phyloP scores from a whole-genome alignment of 2,888 invertebrate genomes.

The Spodoptera littoralis region DNA sequence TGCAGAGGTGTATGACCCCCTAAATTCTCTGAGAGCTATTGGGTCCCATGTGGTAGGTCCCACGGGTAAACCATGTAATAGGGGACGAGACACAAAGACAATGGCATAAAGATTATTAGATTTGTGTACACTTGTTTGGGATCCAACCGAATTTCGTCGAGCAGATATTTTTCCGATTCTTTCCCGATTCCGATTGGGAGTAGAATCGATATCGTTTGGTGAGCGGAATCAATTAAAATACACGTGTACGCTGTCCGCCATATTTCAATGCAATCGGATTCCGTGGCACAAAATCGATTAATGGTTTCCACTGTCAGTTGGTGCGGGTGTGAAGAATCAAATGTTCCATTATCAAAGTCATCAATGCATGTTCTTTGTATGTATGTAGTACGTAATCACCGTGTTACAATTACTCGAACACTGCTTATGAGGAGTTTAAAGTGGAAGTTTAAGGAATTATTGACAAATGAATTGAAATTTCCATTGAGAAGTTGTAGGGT shows the following conservation, averaged over 20 bases:
- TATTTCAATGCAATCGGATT: conserved; percentile 3
- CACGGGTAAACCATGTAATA: conserved; percentile 27
- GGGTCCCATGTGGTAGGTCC: conserved; percentile 38
- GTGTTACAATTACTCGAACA: no score
- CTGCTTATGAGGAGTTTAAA: no score
- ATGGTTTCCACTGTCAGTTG: neutral
- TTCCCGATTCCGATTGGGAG: no score
- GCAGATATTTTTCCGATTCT: neutral
- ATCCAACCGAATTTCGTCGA: no score
- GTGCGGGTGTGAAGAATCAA: neutral
- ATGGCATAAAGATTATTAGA: conserved; percentile 41
- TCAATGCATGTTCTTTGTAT: no score
- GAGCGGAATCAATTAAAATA: neutral
- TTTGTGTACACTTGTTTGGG: conserved; percentile 25
- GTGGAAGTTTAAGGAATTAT: no score
- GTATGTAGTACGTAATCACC: no score
- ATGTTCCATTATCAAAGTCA: neutral
- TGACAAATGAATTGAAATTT: no score
- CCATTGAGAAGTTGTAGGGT: no score
- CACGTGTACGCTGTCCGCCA: conserved; percentile 1
- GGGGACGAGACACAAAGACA: conserved; percentile 30
- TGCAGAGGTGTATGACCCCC: conserved; percentile 35
- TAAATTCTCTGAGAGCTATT: conserved; percentile 24
- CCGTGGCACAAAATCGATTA: neutral
- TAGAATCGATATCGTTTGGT: no score